A percentile compares a stretch with the other conserved stretches of the same genome.
Conservation (phyloP, 1,140 invertebrate species). For the Brachionus koreanus region DNA sequence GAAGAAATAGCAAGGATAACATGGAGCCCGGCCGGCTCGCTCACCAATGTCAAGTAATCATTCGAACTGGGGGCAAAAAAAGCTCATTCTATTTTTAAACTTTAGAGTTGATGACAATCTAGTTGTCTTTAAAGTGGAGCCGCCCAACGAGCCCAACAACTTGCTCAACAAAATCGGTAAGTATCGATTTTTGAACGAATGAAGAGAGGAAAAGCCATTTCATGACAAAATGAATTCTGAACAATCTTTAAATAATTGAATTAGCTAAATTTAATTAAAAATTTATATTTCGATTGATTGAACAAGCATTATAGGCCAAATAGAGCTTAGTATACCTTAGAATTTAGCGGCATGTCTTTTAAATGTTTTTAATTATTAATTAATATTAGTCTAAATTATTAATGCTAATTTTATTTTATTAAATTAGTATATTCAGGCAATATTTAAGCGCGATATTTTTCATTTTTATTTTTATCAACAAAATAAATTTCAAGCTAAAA, state of each 20-base stretch:
- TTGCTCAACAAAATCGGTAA: slow-evolving; percentile 1
- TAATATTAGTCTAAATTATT: not conserved
- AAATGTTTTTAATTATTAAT: not conserved
- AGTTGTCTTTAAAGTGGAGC: slow-evolving; percentile 1
- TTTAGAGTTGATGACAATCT: not conserved
- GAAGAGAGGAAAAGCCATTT: not conserved
- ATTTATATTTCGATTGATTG: not conserved
- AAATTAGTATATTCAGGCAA: not conserved
- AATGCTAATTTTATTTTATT: not conserved
- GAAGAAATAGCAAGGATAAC: not conserved
- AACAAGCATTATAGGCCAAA: not conserved
- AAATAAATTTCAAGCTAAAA: too few relatives aligned
- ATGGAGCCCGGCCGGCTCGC: not conserved
- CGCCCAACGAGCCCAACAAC: not conserved
- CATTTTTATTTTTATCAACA: too few relatives aligned
- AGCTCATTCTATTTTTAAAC: not conserved
- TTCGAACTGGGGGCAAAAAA: not conserved
- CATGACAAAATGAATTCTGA: not conserved
- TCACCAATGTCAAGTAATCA: slow-evolving; percentile 7
- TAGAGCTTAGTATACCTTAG: not conserved
- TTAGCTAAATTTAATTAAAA: not conserved
- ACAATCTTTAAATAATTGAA: not conserved
- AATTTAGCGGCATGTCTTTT: too few relatives aligned
- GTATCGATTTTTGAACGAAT: not conserved
- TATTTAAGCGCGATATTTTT: not conserved